phyloP scores from a whole-genome alignment of 2,113 vertebrate genomes.

The Paracanthobrama guichenoti region DNA sequence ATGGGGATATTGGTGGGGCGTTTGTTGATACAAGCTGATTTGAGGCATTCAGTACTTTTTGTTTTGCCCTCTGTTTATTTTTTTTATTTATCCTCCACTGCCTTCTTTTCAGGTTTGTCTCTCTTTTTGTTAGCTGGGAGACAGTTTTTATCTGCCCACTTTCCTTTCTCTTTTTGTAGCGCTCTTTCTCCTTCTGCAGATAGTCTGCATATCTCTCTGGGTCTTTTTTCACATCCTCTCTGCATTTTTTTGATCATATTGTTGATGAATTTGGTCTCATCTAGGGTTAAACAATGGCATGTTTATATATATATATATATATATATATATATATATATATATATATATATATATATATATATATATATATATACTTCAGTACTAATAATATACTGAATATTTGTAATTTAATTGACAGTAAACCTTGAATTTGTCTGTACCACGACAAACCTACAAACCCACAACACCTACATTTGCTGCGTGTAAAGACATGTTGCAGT shows the following conservation, averaged over 20 bases:
- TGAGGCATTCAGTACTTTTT: not conserved
- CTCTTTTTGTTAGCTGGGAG: not conserved
- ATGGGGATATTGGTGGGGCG: not conserved
- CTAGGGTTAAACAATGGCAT: not conserved
- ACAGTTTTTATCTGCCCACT: not conserved
- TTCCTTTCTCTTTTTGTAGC: not conserved
- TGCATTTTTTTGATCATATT: not conserved
- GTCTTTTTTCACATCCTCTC: not conserved
- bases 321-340: too few species aligned
- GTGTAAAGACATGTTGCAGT: too few species aligned
- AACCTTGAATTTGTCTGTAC: too few species aligned
- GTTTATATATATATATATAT: not conserved
- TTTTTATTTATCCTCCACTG: not conserved
- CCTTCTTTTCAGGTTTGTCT: not conserved
- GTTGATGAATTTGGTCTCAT: not conserved
- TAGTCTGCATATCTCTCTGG: not conserved
- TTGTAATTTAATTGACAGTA: too few species aligned
- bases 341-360: too few species aligned
- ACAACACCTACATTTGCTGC: too few species aligned
- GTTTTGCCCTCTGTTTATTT: not conserved
- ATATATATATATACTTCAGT: too few species aligned
- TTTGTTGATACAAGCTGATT: not conserved
- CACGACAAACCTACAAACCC: fast-evolving
- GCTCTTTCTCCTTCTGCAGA: not conserved
- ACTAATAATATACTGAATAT: too few species aligned